Base-by-base conservation (phyloP, 2,888 invertebrate genomes). In the Gastracanthus pulcherrimus region DNA sequence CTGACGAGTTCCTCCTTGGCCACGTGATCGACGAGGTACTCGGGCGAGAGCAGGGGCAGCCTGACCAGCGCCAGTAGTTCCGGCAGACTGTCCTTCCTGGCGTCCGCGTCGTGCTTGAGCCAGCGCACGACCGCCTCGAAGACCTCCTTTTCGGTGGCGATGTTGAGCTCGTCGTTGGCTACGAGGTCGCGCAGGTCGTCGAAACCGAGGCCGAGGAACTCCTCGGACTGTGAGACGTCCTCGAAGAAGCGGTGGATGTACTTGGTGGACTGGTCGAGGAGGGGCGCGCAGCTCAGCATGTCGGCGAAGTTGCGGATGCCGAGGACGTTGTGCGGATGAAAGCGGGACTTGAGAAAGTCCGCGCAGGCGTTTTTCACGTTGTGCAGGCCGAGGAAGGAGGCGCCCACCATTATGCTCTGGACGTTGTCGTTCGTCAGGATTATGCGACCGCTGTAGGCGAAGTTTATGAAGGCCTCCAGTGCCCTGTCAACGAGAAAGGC, bases 101-200 rank as follows among this genome's bases (percentile, higher is more conserved):
- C 90, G 2, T 94, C 93, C 45, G 92, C 91, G 60, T 95, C 94
- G 85, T 94, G 94, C 88, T 96, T 96, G 6, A 94, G 93, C 98
- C 97, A 98, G 64, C 94, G 92, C 93, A 97, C 94, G 55, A 96
- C 95, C 1, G 97, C 96, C 90, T 97, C 96, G 92, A 97, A 97
- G 41, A 97, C 96, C 92, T 95, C 94, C 89, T 97, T 96, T 89
- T 97, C 97, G 48, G 93, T 93, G n/a, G 85, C 83, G 34, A 97
- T 96, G 90, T 96, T 94, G 1, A 97, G 92, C 88, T 96, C 96
- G 92, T 97, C 97, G 80, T 95, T 93, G 29, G 94, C 93, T 69
- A 97, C 92, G 75, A 97, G 93, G 74, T 95, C 94, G 82, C 94
- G 92, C 2, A 97, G 92, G 83, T 96, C 96, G 2, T 92, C 90